A percentile compares a stretch with the other conserved stretches of the same genome.
Evolutionary conservation across 2,888 invertebrate species (phyloP).

Genomic region (Ditula angustiorana): DNA sequence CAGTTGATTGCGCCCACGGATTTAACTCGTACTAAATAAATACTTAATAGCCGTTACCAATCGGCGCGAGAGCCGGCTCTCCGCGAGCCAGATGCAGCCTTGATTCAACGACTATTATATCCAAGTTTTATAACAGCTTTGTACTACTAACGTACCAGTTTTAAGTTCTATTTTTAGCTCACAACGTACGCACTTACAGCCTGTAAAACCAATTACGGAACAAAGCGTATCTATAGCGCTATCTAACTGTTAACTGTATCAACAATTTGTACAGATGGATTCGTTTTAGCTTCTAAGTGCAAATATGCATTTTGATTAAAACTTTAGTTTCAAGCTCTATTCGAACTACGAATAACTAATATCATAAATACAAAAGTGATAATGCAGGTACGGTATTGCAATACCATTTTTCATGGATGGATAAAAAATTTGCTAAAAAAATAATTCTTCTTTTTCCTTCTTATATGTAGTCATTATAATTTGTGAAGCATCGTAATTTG

Average conservation of each 20-base stretch:
- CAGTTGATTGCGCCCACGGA: conserved; percentile 26
- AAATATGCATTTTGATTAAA: too few relatives aligned
- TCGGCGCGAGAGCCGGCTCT: conserved; percentile 2
- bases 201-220: conserved; percentile 35
- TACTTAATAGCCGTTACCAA: conserved; percentile 20
- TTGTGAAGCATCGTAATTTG: too few relatives aligned
- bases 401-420: too few relatives aligned
- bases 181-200: conserved; percentile 25
- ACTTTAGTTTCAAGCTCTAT: too few relatives aligned
- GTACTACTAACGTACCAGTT: conserved; percentile 22
- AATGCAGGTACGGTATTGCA: too few relatives aligned
- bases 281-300: too few relatives aligned
- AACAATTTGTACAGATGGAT: too few relatives aligned
- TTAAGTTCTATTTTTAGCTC: conserved; percentile 29
- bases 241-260: conserved; percentile 22
- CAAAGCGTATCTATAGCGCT: conserved; percentile 21
- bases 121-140: conserved; percentile 27
- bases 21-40: conserved; percentile 23
- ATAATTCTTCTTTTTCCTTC: too few relatives aligned
- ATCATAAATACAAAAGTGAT: too few relatives aligned
- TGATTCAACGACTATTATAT: conserved; percentile 31
- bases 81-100: conserved; percentile 41
- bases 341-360: too few relatives aligned
- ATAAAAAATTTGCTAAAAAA: too few relatives aligned
- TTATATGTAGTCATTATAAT: too few relatives aligned